Percentiles rank a stretch among this genome's conserved stretches.
phyloP scores from a whole-genome alignment of 2,113 vertebrate species.

The Thermophis baileyi region DNA sequence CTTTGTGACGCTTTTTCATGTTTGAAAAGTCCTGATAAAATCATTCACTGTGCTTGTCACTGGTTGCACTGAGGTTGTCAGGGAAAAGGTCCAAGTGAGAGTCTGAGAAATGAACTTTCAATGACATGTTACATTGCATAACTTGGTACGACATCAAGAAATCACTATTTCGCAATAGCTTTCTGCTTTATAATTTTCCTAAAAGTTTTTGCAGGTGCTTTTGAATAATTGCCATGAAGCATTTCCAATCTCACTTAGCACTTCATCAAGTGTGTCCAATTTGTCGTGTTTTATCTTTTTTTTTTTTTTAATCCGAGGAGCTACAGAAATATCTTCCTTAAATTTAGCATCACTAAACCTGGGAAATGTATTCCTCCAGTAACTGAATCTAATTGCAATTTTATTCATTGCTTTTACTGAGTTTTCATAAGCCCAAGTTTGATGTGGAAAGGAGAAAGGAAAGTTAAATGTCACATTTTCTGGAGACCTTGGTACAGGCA shows the following conservation, averaged over 20 bases:
- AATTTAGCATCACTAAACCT: not conserved
- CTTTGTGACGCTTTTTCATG: not conserved
- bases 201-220: not conserved
- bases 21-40: not conserved
- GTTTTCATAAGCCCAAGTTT: not conserved
- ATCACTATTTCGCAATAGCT: not conserved
- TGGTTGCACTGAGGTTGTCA: not conserved
- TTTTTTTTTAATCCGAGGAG: not conserved
- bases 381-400: not conserved
- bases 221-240: not conserved
- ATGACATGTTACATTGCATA: not conserved
- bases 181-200: not conserved
- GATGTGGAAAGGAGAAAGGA: not conserved
- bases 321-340: not conserved
- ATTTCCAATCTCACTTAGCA: not conserved
- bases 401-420: not conserved
- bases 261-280: not conserved
- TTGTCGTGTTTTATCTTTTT: not conserved
- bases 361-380: not conserved
- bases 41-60: not conserved
- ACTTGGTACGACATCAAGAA: not conserved
- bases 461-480: not conserved
- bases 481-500: not conserved
- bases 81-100: not conserved
- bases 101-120: not conserved